Evolutionary conservation across 23 tunicate species (phyloP), one percentile per base, ranked within the genome.

Genomic region (Halocynthia roretzi): DNA sequence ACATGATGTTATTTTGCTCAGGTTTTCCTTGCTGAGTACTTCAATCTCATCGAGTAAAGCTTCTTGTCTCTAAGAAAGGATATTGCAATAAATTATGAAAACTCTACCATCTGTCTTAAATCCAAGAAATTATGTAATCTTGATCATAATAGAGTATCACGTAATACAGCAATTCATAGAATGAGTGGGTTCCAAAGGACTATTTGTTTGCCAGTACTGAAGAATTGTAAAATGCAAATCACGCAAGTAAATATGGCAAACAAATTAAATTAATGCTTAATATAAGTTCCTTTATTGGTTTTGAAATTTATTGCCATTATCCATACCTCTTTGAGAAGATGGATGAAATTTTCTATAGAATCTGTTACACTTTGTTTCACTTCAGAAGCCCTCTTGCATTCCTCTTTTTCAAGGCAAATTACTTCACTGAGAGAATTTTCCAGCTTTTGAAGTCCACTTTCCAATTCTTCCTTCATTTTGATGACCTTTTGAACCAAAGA

Each of bases 381-480:
- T 71, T 81, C 57, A 5, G 52, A 67, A 20, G 55, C 62, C 49
- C 54, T 63, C 6, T 9, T 54, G 49, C 50, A 61, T 49, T 87
- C 86, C 8, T 87, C 58, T 44, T 77, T 62, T 77, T 71, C 68
- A 6, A 63, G 71, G 22, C 51, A 6, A 17, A 71, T 40, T 19
- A 82, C n/a, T 48, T 82, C 81, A 10, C 81, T 75, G 55, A 82
- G 19, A 11, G 70, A 19, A 22, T 52, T 69, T 56, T 71, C 71
- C 5, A 85, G 71, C 6, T 50, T 10, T n/a, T 77, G 52, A 8
- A 76, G 21, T 18, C 22, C 75, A 14, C 40, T 0, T 62, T 77
- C 83, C 55, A 87, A 71, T 55, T 87, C 84, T 4, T 52, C 55
- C 70, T 86, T 72, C 54, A 81, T 81, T 21, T 67, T 50, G 44